Base-by-base conservation (phyloP, 30 jellyfish, hydroid and myxozoan species). In the Turritopsis rubra region DNA sequence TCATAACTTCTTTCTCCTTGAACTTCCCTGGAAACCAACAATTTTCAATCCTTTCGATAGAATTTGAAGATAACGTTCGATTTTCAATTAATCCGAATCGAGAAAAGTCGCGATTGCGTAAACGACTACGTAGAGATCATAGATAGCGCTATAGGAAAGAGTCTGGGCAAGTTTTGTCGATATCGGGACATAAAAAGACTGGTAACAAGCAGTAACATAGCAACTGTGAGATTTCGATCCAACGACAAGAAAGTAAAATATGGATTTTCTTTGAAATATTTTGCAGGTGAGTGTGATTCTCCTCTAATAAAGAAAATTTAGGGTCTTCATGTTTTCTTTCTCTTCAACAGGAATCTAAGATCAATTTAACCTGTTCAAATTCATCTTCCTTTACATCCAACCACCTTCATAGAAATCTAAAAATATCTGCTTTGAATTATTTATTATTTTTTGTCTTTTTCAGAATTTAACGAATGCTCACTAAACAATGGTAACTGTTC, bases 381-480 rank as follows among this genome's bases (percentile, higher is more conserved):
- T n/a, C n/a, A n/a, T n/a, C n/a, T n/a, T n/a, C n/a, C n/a, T n/a
- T n/a, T n/a, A n/a, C n/a, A n/a, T n/a, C n/a, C n/a, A n/a, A n/a
- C n/a, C n/a, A n/a, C n/a, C n/a, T n/a, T n/a, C n/a, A n/a, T n/a
- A n/a, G n/a, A n/a, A 41, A 41, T 41, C 60, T 13, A 5, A 41
- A 41, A 41, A 41, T 41, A 3, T 41, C 60, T 41, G 5, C 9
- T 41, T 41, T 5, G 60, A 41, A 41, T 3, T 3, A 3, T 41
- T 3, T 41, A 13, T 41, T 68, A 23, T 8, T 8, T 9, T 72
- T 28, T 26, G 4, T 31, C 8, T 19, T 73, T 81, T 81, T 13
- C 74, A 89, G 96, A 89, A 30, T 23, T 84, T 52, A 75, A 89
- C 72, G 96, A 89, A 74, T 89, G 96, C 70, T 24, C 52, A 7